A percentile compares a stretch with the other conserved stretches of the same genome.
phyloP scores from a whole-genome alignment of 2,113 vertebrate genomes.

The Malurus melanocephalus region DNA sequence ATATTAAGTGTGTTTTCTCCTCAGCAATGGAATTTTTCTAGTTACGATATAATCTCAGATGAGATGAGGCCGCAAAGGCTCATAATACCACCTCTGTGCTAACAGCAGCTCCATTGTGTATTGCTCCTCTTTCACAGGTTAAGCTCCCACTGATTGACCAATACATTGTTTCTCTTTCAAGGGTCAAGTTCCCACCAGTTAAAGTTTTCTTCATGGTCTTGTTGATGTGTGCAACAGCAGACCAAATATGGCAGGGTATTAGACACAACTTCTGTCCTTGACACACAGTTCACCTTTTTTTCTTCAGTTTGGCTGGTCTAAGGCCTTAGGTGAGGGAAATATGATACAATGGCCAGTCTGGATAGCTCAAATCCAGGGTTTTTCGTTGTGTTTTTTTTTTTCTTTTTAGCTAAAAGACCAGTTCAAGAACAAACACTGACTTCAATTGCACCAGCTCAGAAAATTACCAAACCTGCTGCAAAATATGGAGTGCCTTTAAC shows the following conservation, averaged over 20 bases:
- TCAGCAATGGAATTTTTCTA: background rate
- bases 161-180: background rate
- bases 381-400: background rate
- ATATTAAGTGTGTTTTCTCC: background rate
- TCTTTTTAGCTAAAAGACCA: constrained; percentile 80
- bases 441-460: constrained; percentile 78
- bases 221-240: background rate
- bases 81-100: rapidly evolving
- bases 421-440: constrained; percentile 72
- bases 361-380: background rate
- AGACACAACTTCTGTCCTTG: rapidly evolving
- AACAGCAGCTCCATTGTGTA: background rate
- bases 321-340: background rate
- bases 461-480: constrained; percentile 94
- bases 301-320: background rate
- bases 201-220: background rate
- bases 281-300: background rate
- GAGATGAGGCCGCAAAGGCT: background rate
- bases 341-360: no score
- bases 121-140: background rate
- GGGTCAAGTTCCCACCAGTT: background rate
- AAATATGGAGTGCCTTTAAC: constrained; percentile 97
- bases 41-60: rapidly evolving
- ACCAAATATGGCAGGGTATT: background rate
- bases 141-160: rapidly evolving